phyloP scores from a whole-genome alignment of 2,797 vertebrate species.

The Arrhamphus sclerolepis region DNA sequence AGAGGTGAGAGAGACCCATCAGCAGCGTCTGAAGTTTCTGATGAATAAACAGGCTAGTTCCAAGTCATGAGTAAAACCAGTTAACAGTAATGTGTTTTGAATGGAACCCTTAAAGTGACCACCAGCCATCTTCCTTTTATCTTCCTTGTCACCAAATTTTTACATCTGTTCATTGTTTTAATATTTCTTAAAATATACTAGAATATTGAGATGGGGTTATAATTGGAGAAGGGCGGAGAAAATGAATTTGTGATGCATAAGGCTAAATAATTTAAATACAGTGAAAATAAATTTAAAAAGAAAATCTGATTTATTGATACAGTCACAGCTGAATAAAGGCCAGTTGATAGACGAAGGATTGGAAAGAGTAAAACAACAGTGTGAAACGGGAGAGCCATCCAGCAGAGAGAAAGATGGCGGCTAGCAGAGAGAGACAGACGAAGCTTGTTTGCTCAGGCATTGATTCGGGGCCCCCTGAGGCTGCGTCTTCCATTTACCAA shows the following conservation, averaged over 20 bases:
- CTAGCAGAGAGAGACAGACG: conserved; percentile 53
- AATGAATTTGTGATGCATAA: conserved; percentile 12
- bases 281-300: conserved; percentile 20
- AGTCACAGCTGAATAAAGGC: conserved; percentile 12
- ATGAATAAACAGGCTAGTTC: too few relatives aligned
- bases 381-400: conserved; percentile 37
- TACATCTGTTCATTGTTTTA: not conserved
- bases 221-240: conserved; percentile 8
- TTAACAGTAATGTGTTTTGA: too few relatives aligned
- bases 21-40: too few relatives aligned
- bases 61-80: too few relatives aligned
- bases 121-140: too few relatives aligned
- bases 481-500: conserved; percentile 83
- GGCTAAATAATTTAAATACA: conserved; percentile 38
- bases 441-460: conserved; percentile 81
- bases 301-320: conserved; percentile 39
- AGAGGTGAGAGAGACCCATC: too few relatives aligned
- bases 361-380: conserved; percentile 29
- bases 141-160: too few relatives aligned
- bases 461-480: conserved; percentile 81
- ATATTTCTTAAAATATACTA: conserved; percentile 19
- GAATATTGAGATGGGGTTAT: conserved; percentile 5
- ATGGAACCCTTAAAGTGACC: too few relatives aligned
- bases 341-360: conserved; percentile 28
- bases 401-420: conserved; percentile 60